A percentile compares a stretch with the other conserved stretches of the same genome.
These are phyloP conservation scores for Catamblyrhynchus diadema DNA, from an alignment of 2,797 vertebrate species.

Conservation along the genomic window DNA sequence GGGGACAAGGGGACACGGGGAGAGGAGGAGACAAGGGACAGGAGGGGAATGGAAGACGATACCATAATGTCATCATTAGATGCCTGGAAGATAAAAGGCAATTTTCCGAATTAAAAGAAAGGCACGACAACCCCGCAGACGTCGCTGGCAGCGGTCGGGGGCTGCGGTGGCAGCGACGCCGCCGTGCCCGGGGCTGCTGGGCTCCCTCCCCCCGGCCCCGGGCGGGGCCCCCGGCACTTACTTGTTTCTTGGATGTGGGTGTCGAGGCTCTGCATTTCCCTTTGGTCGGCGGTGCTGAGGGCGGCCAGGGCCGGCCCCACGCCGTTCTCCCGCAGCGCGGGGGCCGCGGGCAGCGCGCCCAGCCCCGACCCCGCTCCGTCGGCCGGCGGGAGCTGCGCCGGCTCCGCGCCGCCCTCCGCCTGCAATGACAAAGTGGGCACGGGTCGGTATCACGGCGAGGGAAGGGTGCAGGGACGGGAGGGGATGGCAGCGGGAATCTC, in stretches of 20 bases:
- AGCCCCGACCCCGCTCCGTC: conserved; percentile 17
- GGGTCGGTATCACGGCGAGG: conserved; percentile 16
- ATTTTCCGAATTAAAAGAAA: conserved; percentile 72
- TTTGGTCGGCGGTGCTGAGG: conserved; percentile 78
- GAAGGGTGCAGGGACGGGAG: background rate
- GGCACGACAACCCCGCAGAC: background rate
- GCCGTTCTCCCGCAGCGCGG: conserved; percentile 83
- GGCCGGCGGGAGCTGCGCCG: conserved; percentile 69
- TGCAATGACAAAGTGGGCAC: conserved; percentile 79
- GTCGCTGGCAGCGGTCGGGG: background rate
- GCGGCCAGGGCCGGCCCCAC: conserved; percentile 79
- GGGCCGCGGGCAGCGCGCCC: background rate
- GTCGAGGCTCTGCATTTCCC: conserved; percentile 88
- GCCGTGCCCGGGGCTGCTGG: background rate
- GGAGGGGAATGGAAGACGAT: conserved; percentile 78
- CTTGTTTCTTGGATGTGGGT: conserved; percentile 94
- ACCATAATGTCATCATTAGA: conserved; percentile 94
- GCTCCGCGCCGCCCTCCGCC: conserved; percentile 83
- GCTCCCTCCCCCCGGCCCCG: background rate
- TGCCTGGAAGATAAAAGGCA: conserved; percentile 98
- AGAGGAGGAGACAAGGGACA: conserved; percentile 16
- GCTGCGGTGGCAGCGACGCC: background rate
- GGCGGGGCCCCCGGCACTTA: conserved; percentile 76
- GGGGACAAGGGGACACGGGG: conserved; percentile 31
- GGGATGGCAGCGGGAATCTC: background rate